Conservation (phyloP, 2,113 vertebrate genomes). For the Cariama cristata region DNA sequence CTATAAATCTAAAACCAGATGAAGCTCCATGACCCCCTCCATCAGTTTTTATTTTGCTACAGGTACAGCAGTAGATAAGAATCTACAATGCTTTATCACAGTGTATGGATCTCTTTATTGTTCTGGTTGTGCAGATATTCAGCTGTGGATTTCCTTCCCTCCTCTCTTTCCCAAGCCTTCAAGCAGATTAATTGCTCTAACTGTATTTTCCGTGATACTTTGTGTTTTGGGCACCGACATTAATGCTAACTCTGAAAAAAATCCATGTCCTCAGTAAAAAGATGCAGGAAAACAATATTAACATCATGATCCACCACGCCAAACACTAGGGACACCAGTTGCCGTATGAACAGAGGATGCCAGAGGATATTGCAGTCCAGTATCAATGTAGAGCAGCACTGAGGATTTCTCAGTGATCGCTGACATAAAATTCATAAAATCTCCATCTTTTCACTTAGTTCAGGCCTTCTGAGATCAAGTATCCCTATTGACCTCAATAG, state of each 20-base stretch:
- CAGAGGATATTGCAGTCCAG: background rate
- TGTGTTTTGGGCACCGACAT: background rate
- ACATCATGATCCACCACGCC: background rate
- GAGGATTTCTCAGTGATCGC: background rate
- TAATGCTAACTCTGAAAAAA: background rate
- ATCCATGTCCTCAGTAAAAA: background rate
- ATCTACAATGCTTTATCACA: background rate
- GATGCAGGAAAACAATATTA: background rate
- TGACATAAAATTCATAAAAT: background rate
- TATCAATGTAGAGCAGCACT: background rate
- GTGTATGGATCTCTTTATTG: background rate
- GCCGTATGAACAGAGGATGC: background rate
- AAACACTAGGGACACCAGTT: background rate
- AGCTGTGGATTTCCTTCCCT: background rate
- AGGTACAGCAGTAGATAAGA: background rate
- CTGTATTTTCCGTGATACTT: background rate
- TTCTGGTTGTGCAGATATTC: background rate
- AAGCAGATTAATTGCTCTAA: background rate
- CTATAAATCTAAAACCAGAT: slow-evolving; percentile 32
- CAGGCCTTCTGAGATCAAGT: background rate
- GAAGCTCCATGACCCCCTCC: background rate
- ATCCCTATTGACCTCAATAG: background rate
- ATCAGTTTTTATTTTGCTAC: background rate
- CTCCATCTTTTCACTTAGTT: background rate
- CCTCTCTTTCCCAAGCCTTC: background rate